These are phyloP conservation scores for Drosophila busckii DNA, from an alignment of 1,140 invertebrate genomes.

Conservation along the genomic window DNA sequence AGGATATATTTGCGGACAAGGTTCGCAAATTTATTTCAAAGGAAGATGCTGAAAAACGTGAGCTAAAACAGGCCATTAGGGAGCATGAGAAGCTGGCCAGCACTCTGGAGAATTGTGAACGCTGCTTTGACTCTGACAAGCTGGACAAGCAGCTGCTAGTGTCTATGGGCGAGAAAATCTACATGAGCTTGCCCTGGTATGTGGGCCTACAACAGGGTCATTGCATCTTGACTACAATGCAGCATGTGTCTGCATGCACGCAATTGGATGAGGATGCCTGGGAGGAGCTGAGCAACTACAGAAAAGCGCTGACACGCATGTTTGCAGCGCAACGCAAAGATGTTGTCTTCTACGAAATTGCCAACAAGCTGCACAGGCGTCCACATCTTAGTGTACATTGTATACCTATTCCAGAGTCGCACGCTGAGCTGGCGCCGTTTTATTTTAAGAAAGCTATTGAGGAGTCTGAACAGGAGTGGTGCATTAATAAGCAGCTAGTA, in stretches of 20 bases:
- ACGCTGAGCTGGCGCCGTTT: conserved; percentile 88
- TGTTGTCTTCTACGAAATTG: conserved; percentile 95
- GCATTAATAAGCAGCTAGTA: conserved; percentile 96
- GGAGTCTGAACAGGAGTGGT: conserved; percentile 97
- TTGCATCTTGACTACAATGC: conserved; percentile 92
- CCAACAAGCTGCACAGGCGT: conserved; percentile 85
- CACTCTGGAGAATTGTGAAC: conserved; percentile 87
- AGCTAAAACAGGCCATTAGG: conserved; percentile 85
- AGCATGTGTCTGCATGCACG: conserved; percentile 88
- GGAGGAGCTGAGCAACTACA: conserved; percentile 89
- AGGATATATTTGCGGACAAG: conserved; percentile 89
- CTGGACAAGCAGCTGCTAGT: conserved; percentile 94
- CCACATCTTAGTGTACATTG: conserved; percentile 95
- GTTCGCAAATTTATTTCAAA: conserved; percentile 82
- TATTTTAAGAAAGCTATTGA: conserved; percentile 99
- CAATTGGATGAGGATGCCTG: conserved; percentile 95
- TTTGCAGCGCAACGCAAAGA: conserved; percentile 87
- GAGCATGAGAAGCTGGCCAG: conserved; percentile 82
- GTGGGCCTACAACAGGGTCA: conserved; percentile 91
- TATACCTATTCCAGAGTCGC: conserved; percentile 87
- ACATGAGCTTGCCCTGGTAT: conserved; percentile 88
- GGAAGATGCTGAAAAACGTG: conserved; percentile 82
- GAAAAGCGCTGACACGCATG: conserved; percentile 88
- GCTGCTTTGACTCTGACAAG: conserved; percentile 89
- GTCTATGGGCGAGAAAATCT: conserved; percentile 88